phyloP scores from a whole-genome alignment of 2,113 vertebrate genomes.

The Eolophus roseicapilla region DNA sequence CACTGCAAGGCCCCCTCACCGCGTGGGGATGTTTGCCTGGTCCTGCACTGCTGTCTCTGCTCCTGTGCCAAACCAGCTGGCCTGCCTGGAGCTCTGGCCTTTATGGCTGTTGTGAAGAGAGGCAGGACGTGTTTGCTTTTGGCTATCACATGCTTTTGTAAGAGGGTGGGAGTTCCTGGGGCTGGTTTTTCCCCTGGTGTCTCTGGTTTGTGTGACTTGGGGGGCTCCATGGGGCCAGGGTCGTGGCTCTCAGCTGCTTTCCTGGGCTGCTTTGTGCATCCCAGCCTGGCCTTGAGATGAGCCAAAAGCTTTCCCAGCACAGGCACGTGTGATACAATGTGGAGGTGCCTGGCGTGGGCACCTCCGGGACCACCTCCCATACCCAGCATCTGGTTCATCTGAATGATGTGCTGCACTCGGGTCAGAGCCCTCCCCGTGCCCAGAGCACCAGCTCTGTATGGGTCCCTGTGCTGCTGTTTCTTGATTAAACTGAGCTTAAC shows the following conservation, averaged over 20 bases:
- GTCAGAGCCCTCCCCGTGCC: not conserved
- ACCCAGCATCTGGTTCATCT: not conserved
- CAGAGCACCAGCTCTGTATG: not conserved
- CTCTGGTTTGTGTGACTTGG: not conserved
- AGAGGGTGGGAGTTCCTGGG: not conserved
- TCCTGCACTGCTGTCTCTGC: not conserved
- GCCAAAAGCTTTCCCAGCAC: not conserved
- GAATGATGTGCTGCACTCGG: not conserved
- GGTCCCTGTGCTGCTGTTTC: not conserved
- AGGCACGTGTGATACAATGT: accelerated
- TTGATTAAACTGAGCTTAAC: slow-evolving; percentile 16
- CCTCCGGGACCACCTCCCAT: not conserved
- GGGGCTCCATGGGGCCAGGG: not conserved
- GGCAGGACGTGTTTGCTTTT: slow-evolving; percentile 33
- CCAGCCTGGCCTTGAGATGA: not conserved
- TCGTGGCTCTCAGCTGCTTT: not conserved
- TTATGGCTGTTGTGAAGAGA: not conserved
- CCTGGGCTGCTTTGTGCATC: not conserved
- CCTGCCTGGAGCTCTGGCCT: slow-evolving; percentile 45
- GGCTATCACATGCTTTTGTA: not conserved
- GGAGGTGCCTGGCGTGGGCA: not conserved
- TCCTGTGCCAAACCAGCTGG: slow-evolving; percentile 45
- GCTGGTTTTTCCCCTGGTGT: not conserved
- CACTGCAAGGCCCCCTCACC: not conserved
- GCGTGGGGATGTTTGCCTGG: slow-evolving; percentile 7